A percentile compares a stretch with the other conserved stretches of the same genome.
Evolutionary conservation across 2,888 invertebrate species (phyloP).

Genomic region (Ophonus ardosiacus): DNA sequence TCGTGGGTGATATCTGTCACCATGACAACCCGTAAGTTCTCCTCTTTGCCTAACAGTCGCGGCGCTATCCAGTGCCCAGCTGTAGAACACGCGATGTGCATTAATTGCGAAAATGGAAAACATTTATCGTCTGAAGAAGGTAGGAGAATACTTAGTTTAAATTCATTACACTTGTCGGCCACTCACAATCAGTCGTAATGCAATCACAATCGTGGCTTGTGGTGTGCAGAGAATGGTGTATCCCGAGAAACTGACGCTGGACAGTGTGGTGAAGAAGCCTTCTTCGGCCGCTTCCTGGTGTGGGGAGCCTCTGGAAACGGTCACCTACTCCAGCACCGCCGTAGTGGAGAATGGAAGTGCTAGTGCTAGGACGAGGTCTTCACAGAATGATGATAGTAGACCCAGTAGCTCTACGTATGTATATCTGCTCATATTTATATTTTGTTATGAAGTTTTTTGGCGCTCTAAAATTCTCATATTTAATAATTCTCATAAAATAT

Average conservation of each 20-base stretch:
- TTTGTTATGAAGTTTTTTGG: too few species aligned
- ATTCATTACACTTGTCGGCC: conserved; percentile 55
- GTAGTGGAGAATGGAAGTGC: conserved; percentile 59
- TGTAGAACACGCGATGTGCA: conserved; percentile 72
- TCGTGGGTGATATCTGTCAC: conserved; percentile 38
- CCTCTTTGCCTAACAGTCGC: conserved; percentile 12
- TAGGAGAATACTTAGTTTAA: conserved; percentile 68
- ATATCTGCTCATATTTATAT: conserved; percentile 14
- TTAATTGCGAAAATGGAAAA: conserved; percentile 74
- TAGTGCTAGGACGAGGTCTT: conserved; percentile 48
- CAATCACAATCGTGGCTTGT: conserved; percentile 36
- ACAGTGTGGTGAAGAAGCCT: conserved; percentile 71
- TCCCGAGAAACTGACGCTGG: conserved; percentile 73
- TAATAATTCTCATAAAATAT: too few species aligned
- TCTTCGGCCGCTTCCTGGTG: conserved; percentile 72
- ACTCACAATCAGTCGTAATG: conserved; percentile 39
- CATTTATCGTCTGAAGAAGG: conserved; percentile 75
- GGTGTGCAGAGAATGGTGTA: conserved; percentile 74
- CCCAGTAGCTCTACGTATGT: conserved; percentile 59
- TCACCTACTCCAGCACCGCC: conserved; percentile 48
- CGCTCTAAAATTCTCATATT: too few species aligned
- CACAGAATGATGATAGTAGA: conserved; percentile 53
- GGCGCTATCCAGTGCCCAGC: conserved; percentile 63
- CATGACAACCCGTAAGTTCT: conserved; percentile 51
- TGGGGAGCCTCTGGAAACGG: conserved; percentile 71